These are phyloP conservation scores for Drosophila merina DNA, from an alignment of 2,888 invertebrate genomes.

Conservation along the genomic window DNA sequence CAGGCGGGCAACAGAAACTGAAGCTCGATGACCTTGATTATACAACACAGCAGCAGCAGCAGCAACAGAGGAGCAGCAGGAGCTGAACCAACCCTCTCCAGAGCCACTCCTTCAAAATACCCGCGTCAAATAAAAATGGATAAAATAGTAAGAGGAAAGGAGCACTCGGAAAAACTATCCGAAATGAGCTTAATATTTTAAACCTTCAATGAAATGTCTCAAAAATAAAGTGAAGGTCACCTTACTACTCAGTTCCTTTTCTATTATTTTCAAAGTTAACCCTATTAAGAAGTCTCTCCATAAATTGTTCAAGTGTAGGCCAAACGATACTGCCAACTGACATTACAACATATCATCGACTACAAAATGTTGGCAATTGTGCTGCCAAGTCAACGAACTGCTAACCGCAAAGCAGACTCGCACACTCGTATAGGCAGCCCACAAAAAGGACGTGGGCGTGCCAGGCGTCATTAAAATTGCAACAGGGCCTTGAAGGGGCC, in stretches of 20 bases:
- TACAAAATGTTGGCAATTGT: constrained; percentile 49
- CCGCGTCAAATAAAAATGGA: constrained; percentile 67
- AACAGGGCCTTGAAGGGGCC: constrained; percentile 63
- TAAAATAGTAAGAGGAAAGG: constrained; percentile 57
- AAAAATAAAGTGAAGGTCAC: too few relatives aligned
- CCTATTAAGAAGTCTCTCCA: not conserved
- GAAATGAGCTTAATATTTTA: too few relatives aligned
- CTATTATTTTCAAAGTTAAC: too few relatives aligned
- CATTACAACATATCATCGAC: constrained; percentile 67
- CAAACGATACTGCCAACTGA: constrained; percentile 46
- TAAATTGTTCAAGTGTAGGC: constrained; percentile 10
- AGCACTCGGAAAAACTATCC: constrained; percentile 5
- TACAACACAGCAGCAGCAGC: constrained; percentile 48
- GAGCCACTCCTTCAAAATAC: constrained; percentile 30
- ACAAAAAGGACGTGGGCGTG: constrained; percentile 45
- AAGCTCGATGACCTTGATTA: constrained; percentile 76
- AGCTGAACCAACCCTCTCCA: not conserved
- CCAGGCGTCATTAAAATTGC: constrained; percentile 73
- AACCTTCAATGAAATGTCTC: too few relatives aligned
- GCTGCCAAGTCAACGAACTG: constrained; percentile 77
- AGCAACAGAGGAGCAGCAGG: not conserved
- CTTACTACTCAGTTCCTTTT: too few relatives aligned
- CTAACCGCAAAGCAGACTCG: constrained; percentile 64
- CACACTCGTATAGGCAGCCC: constrained; percentile 11
- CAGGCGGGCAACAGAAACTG: constrained; percentile 38